These are phyloP conservation scores for Oplegnathus fasciatus DNA, from an alignment of 2,113 vertebrate species.

Conservation along the genomic window DNA sequence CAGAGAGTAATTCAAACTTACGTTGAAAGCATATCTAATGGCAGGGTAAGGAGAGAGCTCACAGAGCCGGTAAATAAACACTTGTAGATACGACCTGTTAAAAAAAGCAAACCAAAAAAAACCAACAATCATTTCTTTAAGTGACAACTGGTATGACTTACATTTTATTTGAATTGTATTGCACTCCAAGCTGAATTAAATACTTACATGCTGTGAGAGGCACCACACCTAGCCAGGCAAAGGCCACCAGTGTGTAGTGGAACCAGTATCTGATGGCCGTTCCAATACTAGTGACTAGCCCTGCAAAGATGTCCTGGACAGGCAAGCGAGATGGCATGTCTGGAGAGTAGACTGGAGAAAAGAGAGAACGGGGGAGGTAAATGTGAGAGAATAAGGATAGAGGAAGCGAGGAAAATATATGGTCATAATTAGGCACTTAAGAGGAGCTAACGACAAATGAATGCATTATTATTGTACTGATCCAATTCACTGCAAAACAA, in stretches of 20 bases:
- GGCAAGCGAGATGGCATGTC: conserved; percentile 99
- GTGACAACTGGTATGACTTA: not conserved
- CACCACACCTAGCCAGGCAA: conserved; percentile 98
- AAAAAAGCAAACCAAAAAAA: conserved; percentile 41
- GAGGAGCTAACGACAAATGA: not conserved
- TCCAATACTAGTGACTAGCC: conserved; percentile 96
- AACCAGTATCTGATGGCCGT: conserved; percentile 99
- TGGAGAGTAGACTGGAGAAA: conserved; percentile 92
- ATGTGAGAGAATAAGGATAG: not conserved
- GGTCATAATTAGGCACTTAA: not conserved
- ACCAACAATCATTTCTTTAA: not conserved
- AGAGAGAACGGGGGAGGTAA: not conserved
- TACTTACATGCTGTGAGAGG: conserved; percentile 98
- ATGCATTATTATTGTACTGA: not conserved
- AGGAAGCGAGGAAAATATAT: not conserved
- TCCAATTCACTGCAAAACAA: not conserved
- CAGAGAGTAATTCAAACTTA: conserved; percentile 83
- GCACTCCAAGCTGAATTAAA: not conserved
- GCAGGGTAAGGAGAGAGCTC: conserved; percentile 97
- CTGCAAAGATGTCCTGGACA: conserved; percentile 97
- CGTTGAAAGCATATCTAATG: conserved; percentile 98
- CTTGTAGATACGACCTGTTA: conserved; percentile 96
- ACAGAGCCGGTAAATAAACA: conserved; percentile 99
- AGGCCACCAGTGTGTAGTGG: conserved; percentile 99
- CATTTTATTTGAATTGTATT: not conserved